Conservation (phyloP, 2,888 invertebrate species). For the Ormyrus thymus region DNA sequence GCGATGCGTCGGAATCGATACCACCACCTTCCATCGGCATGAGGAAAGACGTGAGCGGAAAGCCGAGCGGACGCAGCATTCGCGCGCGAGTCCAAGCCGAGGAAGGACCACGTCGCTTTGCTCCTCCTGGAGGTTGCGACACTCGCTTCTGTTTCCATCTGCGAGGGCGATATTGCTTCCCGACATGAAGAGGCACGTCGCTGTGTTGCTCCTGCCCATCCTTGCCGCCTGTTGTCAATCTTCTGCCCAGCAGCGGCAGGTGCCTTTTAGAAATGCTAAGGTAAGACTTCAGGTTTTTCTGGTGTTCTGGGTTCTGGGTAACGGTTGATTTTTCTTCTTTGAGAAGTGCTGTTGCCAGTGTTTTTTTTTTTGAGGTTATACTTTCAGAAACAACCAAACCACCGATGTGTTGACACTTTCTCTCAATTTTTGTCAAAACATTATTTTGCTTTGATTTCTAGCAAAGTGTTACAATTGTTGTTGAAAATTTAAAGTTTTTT, state of each 20-base stretch:
- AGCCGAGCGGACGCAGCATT: neutral
- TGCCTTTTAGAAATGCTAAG: slow-evolving; percentile 38
- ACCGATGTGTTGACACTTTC: neutral
- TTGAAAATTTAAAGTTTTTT: no score
- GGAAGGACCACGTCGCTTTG: neutral
- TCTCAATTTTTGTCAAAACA: neutral
- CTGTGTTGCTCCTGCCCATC: slow-evolving; percentile 30
- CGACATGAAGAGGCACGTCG: neutral
- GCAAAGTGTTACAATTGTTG: no score
- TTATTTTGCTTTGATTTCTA: no score
- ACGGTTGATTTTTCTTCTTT: no score
- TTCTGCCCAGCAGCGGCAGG: neutral
- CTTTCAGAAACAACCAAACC: no score
- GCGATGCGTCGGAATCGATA: no score
- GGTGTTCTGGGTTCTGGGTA: no score
- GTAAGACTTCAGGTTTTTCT: slow-evolving; percentile 1
- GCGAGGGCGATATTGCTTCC: slow-evolving; percentile 1
- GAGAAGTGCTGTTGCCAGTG: no score
- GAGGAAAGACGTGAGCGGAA: neutral
- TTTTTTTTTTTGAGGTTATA: no score
- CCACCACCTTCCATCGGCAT: no score
- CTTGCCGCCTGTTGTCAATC: slow-evolving; percentile 37
- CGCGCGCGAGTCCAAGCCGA: slow-evolving; percentile 2
- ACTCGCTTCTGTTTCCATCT: no score
- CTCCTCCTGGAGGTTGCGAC: neutral